A percentile compares a stretch with the other conserved stretches of the same genome.
Conservation (phyloP, 2,888 invertebrate species). For the Rapana venosa region DNA sequence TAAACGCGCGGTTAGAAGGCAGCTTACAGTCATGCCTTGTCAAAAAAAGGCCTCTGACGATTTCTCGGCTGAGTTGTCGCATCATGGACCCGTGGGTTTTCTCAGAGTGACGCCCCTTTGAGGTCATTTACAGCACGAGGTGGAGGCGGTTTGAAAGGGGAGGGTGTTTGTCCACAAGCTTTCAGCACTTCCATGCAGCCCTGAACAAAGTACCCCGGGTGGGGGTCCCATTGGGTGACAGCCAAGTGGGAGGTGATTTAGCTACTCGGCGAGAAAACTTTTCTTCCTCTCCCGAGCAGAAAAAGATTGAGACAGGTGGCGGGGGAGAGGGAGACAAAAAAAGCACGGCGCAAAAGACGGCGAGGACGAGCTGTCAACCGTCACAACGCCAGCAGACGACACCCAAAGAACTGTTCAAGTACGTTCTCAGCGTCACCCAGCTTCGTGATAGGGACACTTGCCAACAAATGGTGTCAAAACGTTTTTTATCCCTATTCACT, state of each 20-base stretch:
- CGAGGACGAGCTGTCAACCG: constrained; percentile 14
- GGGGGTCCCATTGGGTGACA: neutral
- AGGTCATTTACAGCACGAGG: constrained; percentile 21
- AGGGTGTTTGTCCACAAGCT: constrained; percentile 16
- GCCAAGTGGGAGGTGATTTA: constrained; percentile 13
- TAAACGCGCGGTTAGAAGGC: neutral
- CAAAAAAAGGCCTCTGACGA: neutral
- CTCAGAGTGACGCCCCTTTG: constrained; percentile 15
- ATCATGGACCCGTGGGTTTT: constrained; percentile 10
- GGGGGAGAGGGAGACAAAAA: neutral
- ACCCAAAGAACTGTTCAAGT: neutral
- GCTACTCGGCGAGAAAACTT: constrained; percentile 9
- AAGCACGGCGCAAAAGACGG: neutral
- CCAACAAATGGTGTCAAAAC: constrained; percentile 27
- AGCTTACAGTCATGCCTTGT: neutral
- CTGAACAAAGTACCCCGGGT: constrained; percentile 19
- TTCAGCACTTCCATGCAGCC: constrained; percentile 16
- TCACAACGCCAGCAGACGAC: constrained; percentile 17
- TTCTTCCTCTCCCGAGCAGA: neutral
- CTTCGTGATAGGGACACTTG: neutral
- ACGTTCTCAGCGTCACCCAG: neutral
- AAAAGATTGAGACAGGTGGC: constrained; percentile 12
- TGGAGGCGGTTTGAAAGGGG: constrained; percentile 14
- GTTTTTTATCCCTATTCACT: constrained; percentile 4
- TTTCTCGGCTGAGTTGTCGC: constrained; percentile 22